Evolutionary conservation across 2,797 vertebrate genomes (phyloP).

Genomic region (Pachyuromys duprasi): DNA sequence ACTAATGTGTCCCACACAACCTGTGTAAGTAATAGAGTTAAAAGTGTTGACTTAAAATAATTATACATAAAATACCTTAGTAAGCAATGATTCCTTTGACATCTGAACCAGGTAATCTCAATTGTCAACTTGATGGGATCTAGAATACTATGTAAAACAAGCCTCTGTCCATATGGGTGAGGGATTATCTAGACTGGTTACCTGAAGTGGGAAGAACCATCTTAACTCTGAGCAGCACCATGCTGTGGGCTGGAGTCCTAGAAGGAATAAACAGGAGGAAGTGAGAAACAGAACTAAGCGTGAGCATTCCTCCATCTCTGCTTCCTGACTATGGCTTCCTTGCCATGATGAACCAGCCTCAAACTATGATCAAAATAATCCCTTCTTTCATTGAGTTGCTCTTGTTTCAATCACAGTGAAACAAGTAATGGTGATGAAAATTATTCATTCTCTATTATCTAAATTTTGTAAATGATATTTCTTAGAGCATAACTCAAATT

Average conservation of each 20-base stretch:
- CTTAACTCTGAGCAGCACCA: background rate
- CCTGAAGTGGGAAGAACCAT: background rate
- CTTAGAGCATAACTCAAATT: background rate
- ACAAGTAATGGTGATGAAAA: background rate
- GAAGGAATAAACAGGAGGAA: background rate
- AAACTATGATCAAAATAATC: background rate
- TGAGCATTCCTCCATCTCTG: too few species aligned
- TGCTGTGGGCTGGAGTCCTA: background rate
- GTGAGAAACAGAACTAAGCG: background rate
- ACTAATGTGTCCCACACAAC: background rate
- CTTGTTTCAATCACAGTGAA: background rate
- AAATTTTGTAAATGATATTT: conserved; percentile 48
- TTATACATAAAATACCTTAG: conserved; percentile 22
- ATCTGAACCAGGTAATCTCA: background rate
- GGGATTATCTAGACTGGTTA: background rate
- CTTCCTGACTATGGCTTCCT: background rate
- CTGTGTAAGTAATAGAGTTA: background rate
- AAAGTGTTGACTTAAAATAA: conserved; percentile 30
- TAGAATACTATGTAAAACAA: background rate
- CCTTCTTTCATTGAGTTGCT: background rate
- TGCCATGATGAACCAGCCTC: background rate
- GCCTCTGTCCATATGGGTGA: background rate
- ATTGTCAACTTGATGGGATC: background rate
- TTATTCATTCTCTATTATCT: background rate
- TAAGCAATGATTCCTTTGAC: conserved; percentile 11